phyloP scores from a whole-genome alignment of 2,113 vertebrate genomes.

The Calidris pygmaea region DNA sequence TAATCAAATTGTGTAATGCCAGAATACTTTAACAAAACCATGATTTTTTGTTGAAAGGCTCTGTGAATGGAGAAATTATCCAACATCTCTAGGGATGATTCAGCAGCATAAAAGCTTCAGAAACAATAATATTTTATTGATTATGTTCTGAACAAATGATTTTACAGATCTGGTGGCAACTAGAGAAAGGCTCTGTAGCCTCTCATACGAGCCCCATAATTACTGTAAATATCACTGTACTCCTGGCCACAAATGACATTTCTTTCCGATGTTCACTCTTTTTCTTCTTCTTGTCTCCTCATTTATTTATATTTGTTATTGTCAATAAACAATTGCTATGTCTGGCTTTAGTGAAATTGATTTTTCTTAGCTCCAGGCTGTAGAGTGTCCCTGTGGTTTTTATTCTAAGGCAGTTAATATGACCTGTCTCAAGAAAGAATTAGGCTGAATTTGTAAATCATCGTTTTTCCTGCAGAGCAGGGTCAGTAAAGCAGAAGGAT shows the following conservation, averaged over 20 bases:
- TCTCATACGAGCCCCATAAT: not conserved
- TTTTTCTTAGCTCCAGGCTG: constrained; percentile 9
- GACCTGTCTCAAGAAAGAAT: constrained; percentile 15
- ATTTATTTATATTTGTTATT: constrained; percentile 48
- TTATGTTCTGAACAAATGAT: constrained; percentile 14
- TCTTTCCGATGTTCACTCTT: not conserved
- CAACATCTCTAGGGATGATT: not conserved
- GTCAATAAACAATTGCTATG: not conserved
- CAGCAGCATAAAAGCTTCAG: not conserved
- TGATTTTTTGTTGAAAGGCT: not conserved
- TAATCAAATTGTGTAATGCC: not conserved
- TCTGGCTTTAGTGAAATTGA: constrained; percentile 2
- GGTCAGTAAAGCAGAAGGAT: not conserved
- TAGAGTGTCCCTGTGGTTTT: constrained; percentile 4
- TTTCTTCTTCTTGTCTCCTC: not conserved
- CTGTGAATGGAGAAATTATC: not conserved
- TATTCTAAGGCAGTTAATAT: constrained; percentile 26
- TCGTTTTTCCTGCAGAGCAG: not conserved
- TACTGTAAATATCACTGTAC: not conserved
- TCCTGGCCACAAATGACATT: not conserved
- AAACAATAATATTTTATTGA: constrained; percentile 14
- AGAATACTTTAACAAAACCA: not conserved
- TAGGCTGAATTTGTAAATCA: constrained; percentile 21
- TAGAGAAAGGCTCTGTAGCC: not conserved
- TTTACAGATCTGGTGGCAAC: not conserved